Evolutionary conservation across 1,140 invertebrate species (phyloP).

Genomic region (Ooceraea biroi): DNA sequence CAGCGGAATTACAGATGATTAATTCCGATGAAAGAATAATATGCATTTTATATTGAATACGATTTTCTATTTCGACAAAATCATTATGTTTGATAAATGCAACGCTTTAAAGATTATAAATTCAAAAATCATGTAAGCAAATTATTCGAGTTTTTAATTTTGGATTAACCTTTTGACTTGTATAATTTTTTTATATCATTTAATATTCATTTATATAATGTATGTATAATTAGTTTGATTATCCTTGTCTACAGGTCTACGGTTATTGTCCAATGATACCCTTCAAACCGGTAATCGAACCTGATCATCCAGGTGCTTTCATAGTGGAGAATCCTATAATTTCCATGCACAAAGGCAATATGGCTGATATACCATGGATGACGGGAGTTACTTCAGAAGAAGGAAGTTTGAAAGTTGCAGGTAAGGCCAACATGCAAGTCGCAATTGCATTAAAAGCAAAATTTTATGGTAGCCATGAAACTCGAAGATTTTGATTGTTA

Average conservation of each 20-base stretch:
- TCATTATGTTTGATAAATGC: too few species aligned
- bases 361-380: slow-evolving; percentile 89
- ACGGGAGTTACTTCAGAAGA: slow-evolving; percentile 90
- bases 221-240: slow-evolving; percentile 11
- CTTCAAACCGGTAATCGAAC: slow-evolving; percentile 91
- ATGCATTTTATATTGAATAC: not conserved
- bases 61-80: too few species aligned
- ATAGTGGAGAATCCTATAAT: slow-evolving; percentile 87
- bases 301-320: slow-evolving; percentile 89
- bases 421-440: slow-evolving; percentile 80
- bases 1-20: too few species aligned
- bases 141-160: not conserved
- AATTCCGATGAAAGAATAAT: not conserved
- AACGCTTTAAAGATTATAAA: too few species aligned
- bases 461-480: not conserved
- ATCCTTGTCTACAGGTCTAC: slow-evolving; percentile 86
- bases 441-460: not conserved
- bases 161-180: not conserved
- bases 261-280: slow-evolving; percentile 91
- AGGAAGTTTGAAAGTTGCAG: slow-evolving; percentile 89
- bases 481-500: not conserved
- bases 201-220: not conserved
- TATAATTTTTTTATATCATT: not conserved
- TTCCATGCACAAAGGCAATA: slow-evolving; percentile 83
- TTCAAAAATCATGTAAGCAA: too few species aligned